Conservation (phyloP, 2,113 vertebrate species). For the Miniopterus natalensis region DNA sequence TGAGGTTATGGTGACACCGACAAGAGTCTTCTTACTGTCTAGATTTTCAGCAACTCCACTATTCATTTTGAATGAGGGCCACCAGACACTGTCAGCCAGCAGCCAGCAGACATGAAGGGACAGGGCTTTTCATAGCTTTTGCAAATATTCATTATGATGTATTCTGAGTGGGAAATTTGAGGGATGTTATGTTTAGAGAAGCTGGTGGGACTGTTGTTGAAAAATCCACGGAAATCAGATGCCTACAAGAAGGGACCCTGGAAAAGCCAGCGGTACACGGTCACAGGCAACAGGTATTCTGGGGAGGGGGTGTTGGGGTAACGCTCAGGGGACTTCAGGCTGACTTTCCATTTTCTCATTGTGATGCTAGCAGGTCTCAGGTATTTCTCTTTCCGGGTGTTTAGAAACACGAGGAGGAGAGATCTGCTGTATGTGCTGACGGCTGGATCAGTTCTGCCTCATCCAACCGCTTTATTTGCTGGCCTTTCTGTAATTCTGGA, state of each 20-base stretch:
- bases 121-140: background rate
- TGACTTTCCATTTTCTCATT: background rate
- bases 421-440: rapidly evolving
- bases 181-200: conserved; percentile 85
- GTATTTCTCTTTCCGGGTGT: background rate
- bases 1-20: background rate
- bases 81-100: background rate
- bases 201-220: conserved; percentile 82
- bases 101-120: background rate
- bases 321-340: background rate
- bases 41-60: conserved; percentile 63
- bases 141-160: conserved; percentile 14
- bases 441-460: background rate
- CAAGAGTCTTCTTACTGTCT: conserved; percentile 74
- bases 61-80: conserved; percentile 81
- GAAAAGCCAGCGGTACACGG: conserved; percentile 84
- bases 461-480: background rate
- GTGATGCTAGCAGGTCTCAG: background rate
- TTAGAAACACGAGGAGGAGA: background rate
- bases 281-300: conserved; percentile 86
- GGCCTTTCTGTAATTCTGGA: background rate
- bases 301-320: background rate
- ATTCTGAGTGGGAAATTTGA: background rate
- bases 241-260: conserved; percentile 79
- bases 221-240: conserved; percentile 73